Evolutionary conservation across 2,888 invertebrate genomes (phyloP).

Genomic region (Diarsia mendica): DNA sequence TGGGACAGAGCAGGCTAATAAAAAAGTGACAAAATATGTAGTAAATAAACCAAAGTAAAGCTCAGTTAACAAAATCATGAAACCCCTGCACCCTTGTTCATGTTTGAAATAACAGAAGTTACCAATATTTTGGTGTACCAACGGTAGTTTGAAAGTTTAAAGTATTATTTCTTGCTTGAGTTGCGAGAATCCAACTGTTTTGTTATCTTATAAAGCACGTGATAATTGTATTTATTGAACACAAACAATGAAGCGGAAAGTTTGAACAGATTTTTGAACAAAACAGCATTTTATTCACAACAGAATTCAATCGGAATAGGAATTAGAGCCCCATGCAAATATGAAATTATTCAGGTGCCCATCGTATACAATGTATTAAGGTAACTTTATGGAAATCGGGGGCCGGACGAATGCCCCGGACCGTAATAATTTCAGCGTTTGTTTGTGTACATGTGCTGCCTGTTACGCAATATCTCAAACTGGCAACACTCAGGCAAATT

Average conservation of each 20-base stretch:
- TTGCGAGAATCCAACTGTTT: background rate
- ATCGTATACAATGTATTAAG: slow-evolving; percentile 63
- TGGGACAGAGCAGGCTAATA: too few relatives aligned
- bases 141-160: slow-evolving; percentile 27
- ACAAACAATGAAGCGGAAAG: background rate
- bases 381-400: slow-evolving; percentile 66
- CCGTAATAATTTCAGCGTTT: slow-evolving; percentile 66
- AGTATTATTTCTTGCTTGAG: slow-evolving; percentile 15
- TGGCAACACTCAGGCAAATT: slow-evolving; percentile 46
- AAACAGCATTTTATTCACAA: slow-evolving; percentile 26
- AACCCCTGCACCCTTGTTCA: background rate
- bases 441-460: slow-evolving; percentile 64
- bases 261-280: background rate
- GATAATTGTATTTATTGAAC: background rate
- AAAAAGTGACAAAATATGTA: background rate
- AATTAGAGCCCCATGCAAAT: slow-evolving; percentile 63
- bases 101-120: background rate
- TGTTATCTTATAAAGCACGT: background rate
- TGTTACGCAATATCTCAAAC: slow-evolving; percentile 52
- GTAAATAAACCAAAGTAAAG: background rate
- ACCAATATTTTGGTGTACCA: slow-evolving; percentile 15
- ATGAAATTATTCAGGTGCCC: slow-evolving; percentile 66
- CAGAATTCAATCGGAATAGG: slow-evolving; percentile 54
- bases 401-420: slow-evolving; percentile 44
- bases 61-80: background rate